Evolutionary conservation across 2,113 vertebrate species (phyloP), one percentile per base, ranked within the genome.

Genomic region (Macquaria ambigua): DNA sequence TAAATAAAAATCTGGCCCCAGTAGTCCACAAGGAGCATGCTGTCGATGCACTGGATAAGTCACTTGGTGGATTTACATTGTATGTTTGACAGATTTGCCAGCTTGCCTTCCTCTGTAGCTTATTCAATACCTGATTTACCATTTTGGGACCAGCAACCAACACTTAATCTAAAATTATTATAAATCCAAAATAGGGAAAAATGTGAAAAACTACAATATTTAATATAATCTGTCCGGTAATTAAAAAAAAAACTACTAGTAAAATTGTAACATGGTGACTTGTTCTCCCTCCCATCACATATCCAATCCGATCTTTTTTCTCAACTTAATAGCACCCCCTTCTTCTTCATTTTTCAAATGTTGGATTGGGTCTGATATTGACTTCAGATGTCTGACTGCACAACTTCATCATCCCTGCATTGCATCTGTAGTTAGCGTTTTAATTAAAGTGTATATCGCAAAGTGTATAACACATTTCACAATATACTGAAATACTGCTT

Each of bases 71-170:
- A 74, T 87, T 80, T 87, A 70, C 58, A 34, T 28, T 53, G 18
- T 41, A 0, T 68, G 31, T 69, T 41, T 75, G 72, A 50, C 67
- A 83, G 46, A 62, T 88, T 81, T 79, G 53, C 46, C n/a, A 53
- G 18, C 59, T 70, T 64, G 25, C 28, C 56, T 59, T 74, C 53
- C n/a, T 80, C 50, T 69, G 15, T 31, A 31, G 20, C 25, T 56
- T 43, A 31, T 20, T 20, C 16, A 8, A 21, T 53, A 53, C 7
- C 52, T 52, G 18, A 52, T 12, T 8, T 20, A 52, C 18, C 50
- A 20, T 5, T 52, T 5, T 67, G 41, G 14, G 53, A 21, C 52
- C 23, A 46, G n/a, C 14, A 43, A 55, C 1, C 8, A 58, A 2
- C 21, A 41, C 18, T 53, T 43, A 67, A 23, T 52, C 2, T 72